These are phyloP conservation scores for Cassiopea xamachana DNA, from an alignment of 30 jellyfish, hydroid and myxozoan species.

Conservation along the genomic window DNA sequence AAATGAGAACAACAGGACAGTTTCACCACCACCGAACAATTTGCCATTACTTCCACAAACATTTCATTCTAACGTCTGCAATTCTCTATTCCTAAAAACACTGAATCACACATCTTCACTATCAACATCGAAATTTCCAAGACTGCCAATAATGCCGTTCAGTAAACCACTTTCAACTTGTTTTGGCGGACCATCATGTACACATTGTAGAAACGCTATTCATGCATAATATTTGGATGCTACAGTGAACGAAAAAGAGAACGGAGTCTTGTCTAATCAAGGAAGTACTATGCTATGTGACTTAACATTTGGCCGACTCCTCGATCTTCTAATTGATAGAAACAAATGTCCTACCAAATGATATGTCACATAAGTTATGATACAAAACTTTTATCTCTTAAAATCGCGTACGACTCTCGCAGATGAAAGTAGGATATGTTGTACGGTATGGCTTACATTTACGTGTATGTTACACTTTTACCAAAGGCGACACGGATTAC, in stretches of 20 bases:
- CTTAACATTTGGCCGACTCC: too few species aligned
- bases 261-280: not conserved
- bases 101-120: constrained; percentile 73
- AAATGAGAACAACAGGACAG: constrained; percentile 62
- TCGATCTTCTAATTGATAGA: too few species aligned
- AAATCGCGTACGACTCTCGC: not conserved
- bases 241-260: not conserved
- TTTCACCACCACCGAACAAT: constrained; percentile 84
- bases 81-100: constrained; percentile 76
- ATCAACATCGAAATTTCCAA: constrained; percentile 62
- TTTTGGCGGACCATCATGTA: constrained; percentile 82
- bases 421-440: not conserved
- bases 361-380: not conserved
- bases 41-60: constrained; percentile 71
- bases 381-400: not conserved
- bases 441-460: not conserved
- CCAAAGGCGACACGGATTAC: too few species aligned
- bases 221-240: constrained; percentile 34
- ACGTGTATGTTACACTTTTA: too few species aligned
- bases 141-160: constrained; percentile 74
- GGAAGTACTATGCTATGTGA: too few species aligned
- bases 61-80: constrained; percentile 86
- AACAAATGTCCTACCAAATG: too few species aligned
- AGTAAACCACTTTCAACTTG: constrained; percentile 72
- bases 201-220: constrained; percentile 78